A percentile compares a stretch with the other conserved stretches of the same genome.
Conservation (phyloP, 2,797 vertebrate genomes). For the Enteromius paludinosus region DNA sequence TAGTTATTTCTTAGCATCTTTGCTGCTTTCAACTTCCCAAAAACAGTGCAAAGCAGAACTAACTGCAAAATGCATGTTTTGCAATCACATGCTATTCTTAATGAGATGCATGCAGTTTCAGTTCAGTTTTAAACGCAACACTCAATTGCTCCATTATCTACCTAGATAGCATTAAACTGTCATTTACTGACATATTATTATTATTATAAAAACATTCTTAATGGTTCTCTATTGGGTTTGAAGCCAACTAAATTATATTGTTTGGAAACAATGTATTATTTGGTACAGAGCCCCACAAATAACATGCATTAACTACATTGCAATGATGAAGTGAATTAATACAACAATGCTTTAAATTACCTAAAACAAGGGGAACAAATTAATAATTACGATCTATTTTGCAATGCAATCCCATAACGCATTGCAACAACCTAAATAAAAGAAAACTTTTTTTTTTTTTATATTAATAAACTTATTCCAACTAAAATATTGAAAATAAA, state of each 20-base stretch:
- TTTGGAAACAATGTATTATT: not conserved
- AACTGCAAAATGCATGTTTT: not conserved
- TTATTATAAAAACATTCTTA: no score
- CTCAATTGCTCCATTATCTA: not conserved
- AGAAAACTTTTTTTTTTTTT: not conserved
- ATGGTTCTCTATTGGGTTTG: not conserved
- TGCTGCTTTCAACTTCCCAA: not conserved
- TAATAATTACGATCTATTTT: no score
- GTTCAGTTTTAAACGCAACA: not conserved
- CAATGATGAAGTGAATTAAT: not conserved
- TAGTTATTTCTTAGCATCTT: slow-evolving; percentile 15
- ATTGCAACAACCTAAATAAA: not conserved
- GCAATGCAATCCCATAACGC: not conserved
- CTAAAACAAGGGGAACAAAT: no score
- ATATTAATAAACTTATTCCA: no score
- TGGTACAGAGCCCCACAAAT: not conserved
- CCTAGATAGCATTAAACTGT: not conserved
- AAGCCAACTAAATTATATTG: not conserved
- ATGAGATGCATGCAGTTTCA: not conserved
- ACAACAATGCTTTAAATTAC: no score
- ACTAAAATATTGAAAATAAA: no score
- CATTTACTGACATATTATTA: no score
- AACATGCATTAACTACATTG: not conserved
- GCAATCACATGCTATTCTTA: not conserved
- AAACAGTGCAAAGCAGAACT: not conserved